Evolutionary conservation across 2,797 vertebrate species (phyloP).

Genomic region (Hafferia zeledoni): DNA sequence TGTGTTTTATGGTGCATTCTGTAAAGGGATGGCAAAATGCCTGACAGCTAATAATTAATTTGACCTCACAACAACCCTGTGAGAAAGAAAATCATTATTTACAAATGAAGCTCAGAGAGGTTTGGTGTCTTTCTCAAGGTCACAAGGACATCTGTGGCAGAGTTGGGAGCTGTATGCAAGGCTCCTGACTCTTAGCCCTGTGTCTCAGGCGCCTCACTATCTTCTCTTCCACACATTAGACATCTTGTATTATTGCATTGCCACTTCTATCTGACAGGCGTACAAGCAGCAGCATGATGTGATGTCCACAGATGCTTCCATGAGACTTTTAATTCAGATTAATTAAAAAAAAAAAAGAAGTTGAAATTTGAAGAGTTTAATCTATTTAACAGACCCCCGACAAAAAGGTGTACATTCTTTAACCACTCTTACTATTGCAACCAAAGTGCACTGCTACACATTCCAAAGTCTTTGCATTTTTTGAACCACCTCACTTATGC

Average conservation of each 20-base stretch:
- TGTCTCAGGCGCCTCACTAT: neutral
- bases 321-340: neutral
- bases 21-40: neutral
- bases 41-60: neutral
- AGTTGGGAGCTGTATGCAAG: neutral
- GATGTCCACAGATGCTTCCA: neutral
- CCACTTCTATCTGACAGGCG: neutral
- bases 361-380: neutral
- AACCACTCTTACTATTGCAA: neutral
- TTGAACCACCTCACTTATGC: neutral
- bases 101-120: neutral
- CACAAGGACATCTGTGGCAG: neutral
- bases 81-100: neutral
- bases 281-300: neutral
- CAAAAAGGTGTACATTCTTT: neutral
- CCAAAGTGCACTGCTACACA: neutral
- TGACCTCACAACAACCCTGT: neutral
- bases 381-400: neutral
- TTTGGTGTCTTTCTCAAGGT: neutral
- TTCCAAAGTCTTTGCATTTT: constrained; percentile 5
- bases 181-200: neutral
- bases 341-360: neutral
- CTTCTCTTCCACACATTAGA: neutral
- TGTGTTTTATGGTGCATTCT: neutral
- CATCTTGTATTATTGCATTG: neutral